Conservation (phyloP, 2,113 vertebrate species). For the Monopterus albus region DNA sequence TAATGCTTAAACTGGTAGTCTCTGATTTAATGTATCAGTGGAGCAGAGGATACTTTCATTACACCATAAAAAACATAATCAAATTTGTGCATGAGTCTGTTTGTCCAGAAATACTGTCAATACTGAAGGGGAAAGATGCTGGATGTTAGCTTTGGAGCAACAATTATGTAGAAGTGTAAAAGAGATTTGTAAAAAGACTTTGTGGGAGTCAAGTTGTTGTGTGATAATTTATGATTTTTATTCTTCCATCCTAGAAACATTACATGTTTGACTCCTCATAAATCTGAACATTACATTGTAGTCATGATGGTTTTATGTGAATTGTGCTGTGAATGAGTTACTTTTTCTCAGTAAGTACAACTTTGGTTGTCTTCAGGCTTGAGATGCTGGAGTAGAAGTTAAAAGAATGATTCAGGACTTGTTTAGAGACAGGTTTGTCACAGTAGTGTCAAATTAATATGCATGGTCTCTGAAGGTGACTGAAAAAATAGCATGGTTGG, state of each 20-base stretch:
- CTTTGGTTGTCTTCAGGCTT: background rate
- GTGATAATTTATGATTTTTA: constrained; percentile 24
- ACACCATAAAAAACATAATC: constrained; percentile 16
- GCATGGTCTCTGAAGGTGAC: background rate
- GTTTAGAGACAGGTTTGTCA: background rate
- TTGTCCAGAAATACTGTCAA: constrained; percentile 3
- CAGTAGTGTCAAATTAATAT: background rate
- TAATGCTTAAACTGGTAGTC: background rate
- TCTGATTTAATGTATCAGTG: constrained; percentile 4
- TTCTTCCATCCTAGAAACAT: background rate
- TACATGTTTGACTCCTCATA: constrained; percentile 9
- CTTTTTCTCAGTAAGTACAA: background rate
- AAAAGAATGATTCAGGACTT: background rate
- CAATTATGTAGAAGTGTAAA: constrained; percentile 4
- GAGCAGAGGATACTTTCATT: constrained; percentile 16
- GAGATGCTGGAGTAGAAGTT: background rate
- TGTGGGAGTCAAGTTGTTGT: constrained; percentile 1
- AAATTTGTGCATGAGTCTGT: constrained; percentile 4
- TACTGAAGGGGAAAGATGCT: background rate
- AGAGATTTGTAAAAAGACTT: constrained; percentile 12
- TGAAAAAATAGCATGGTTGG: background rate
- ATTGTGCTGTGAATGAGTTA: constrained; percentile 7
- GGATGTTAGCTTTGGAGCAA: background rate
- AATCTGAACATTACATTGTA: constrained; percentile 29
- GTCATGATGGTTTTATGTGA: constrained; percentile 19